Percentiles rank a stretch among this genome's conserved stretches.
These are phyloP conservation scores for Carapus acus DNA, from an alignment of 2,797 vertebrate genomes.

Conservation along the genomic window DNA sequence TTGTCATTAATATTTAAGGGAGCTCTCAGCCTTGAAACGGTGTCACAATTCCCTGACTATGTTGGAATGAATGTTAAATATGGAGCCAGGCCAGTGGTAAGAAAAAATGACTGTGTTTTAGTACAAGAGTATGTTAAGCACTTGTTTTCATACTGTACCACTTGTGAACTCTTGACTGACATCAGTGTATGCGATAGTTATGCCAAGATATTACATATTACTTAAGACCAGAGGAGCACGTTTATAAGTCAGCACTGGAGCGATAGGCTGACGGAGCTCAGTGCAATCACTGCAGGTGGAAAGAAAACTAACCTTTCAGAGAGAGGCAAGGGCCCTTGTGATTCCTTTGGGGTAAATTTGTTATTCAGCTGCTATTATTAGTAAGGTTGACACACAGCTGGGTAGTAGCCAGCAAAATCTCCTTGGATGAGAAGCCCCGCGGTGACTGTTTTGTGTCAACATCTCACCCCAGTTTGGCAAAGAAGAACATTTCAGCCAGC, in stretches of 20 bases:
- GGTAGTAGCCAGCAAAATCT: slow-evolving; percentile 35
- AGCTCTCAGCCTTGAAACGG: slow-evolving; percentile 60
- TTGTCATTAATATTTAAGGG: slow-evolving; percentile 63
- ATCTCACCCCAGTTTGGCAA: slow-evolving; percentile 28
- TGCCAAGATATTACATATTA: background rate
- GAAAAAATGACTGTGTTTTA: slow-evolving; percentile 16
- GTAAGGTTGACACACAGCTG: slow-evolving; percentile 57
- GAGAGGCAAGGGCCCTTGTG: slow-evolving; percentile 12
- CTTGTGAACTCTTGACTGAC: background rate
- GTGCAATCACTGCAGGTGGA: slow-evolving; percentile 13
- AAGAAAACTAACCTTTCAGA: slow-evolving; percentile 47
- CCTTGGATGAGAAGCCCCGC: slow-evolving; percentile 28
- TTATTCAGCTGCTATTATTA: slow-evolving; percentile 58
- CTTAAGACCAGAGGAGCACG: slow-evolving; percentile 8
- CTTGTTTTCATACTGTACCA: slow-evolving; percentile 15
- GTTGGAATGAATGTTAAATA: slow-evolving; percentile 50
- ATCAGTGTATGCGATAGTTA: slow-evolving; percentile 10
- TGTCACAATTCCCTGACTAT: slow-evolving; percentile 37
- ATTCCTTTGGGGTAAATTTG: slow-evolving; percentile 54
- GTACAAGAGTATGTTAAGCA: background rate
- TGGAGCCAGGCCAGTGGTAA: slow-evolving; percentile 54
- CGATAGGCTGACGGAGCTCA: background rate
- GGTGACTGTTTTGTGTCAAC: slow-evolving; percentile 36
- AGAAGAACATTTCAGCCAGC: slow-evolving; percentile 8
- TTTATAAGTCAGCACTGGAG: slow-evolving; percentile 1